These are phyloP conservation scores for Plotosus lineatus DNA, from an alignment of 2,113 vertebrate genomes.

Conservation along the genomic window DNA sequence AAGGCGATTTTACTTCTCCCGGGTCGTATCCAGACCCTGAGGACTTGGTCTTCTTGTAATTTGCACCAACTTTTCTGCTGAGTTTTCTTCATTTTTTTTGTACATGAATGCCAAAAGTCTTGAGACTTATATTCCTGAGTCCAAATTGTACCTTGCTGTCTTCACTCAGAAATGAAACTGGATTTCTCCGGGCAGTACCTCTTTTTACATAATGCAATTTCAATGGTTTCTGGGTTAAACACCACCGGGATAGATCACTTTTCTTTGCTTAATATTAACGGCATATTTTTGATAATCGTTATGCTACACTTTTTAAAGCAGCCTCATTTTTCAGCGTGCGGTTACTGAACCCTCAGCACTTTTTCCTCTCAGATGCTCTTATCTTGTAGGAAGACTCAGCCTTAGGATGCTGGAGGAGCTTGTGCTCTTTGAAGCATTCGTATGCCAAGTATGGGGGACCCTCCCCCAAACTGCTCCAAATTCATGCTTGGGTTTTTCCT, in stretches of 20 bases:
- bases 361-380: conserved; percentile 17
- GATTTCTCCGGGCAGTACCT: conserved; percentile 20
- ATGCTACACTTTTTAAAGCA: not conserved
- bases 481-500: conserved; percentile 12
- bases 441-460: conserved; percentile 28
- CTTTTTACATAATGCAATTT: conserved; percentile 15
- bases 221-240: conserved; percentile 22
- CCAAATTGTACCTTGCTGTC: conserved; percentile 27
- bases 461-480: conserved; percentile 26
- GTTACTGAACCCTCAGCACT: not conserved
- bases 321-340: not conserved
- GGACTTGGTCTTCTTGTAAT: conserved; percentile 28
- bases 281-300: not conserved
- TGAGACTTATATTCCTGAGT: conserved; percentile 33
- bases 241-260: conserved; percentile 16
- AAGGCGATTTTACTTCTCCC: conserved; percentile 6
- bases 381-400: conserved; percentile 37
- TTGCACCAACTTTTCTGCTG: conserved; percentile 34
- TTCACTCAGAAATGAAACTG: conserved; percentile 31
- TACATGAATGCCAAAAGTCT: conserved; percentile 33
- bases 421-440: conserved; percentile 25
- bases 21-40: not conserved
- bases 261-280: conserved; percentile 4
- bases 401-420: conserved; percentile 45
- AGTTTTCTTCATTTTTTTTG: conserved; percentile 12